phyloP scores from a whole-genome alignment of 2,888 invertebrate species.

The Tillus elongatus region DNA sequence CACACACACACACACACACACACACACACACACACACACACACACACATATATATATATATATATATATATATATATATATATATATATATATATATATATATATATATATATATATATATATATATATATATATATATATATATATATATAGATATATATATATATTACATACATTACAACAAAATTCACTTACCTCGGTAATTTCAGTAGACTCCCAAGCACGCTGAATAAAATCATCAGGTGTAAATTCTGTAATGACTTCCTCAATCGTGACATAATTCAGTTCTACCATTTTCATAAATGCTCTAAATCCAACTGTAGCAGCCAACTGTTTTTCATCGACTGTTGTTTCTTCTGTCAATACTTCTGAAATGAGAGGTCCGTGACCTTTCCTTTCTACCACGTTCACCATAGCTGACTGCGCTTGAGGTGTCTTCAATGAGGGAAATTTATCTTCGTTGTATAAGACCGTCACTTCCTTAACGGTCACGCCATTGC shows the following conservation, averaged over 20 bases:
- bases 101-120: no score
- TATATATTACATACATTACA: no score
- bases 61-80: no score
- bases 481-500: conserved; percentile 64
- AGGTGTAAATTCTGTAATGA: conserved; percentile 71
- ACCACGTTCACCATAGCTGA: conserved; percentile 76
- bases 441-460: conserved; percentile 67
- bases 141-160: no score
- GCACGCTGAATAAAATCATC: conserved; percentile 74
- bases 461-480: conserved; percentile 72
- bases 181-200: conserved; percentile 55
- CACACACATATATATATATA: no score
- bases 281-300: conserved; percentile 76
- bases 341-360: conserved; percentile 72
- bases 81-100: no score
- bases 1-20: no score
- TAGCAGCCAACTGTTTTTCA: conserved; percentile 66
- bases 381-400: conserved; percentile 72
- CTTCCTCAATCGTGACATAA: conserved; percentile 74
- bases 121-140: no score
- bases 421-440: conserved; percentile 73
- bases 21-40: no score
- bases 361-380: conserved; percentile 70
- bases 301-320: conserved; percentile 77
- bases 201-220: conserved; percentile 67